A percentile compares a stretch with the other conserved stretches of the same genome.
These are phyloP conservation scores for Prionace glauca DNA, from an alignment of 2,797 vertebrate genomes.

Conservation along the genomic window DNA sequence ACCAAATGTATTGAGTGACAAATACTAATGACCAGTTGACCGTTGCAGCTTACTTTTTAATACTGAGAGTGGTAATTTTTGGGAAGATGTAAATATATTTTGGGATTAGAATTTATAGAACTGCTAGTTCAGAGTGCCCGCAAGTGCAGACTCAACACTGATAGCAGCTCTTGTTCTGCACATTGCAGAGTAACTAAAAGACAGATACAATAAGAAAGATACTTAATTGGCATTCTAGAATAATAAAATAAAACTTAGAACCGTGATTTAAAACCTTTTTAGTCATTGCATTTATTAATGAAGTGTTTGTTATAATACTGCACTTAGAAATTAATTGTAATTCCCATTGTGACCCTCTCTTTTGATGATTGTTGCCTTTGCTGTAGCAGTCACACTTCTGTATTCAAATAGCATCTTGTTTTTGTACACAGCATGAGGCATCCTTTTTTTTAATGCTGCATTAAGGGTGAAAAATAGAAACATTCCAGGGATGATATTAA, in stretches of 20 bases:
- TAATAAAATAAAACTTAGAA: not conserved
- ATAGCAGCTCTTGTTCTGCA: not conserved
- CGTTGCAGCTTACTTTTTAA: not conserved
- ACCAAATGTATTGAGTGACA: conserved; percentile 1
- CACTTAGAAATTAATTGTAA: not conserved
- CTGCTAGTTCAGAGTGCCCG: not conserved
- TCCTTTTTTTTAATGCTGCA: not conserved
- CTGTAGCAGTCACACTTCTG: not conserved
- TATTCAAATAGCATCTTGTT: not conserved
- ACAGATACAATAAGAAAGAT: not conserved
- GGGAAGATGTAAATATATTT: not conserved
- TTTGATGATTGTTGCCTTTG: not conserved
- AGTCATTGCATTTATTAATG: not conserved
- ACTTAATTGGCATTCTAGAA: not conserved
- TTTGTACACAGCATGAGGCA: not conserved
- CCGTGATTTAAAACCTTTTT: not conserved
- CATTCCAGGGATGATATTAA: not conserved
- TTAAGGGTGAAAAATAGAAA: not conserved
- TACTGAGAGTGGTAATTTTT: not conserved
- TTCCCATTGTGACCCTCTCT: not conserved
- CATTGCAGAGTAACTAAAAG: not conserved
- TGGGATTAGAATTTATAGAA: not conserved
- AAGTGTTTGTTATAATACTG: not conserved
- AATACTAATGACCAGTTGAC: not conserved
- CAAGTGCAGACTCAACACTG: not conserved